Percentiles rank a stretch among this genome's conserved stretches.
phyloP scores from a whole-genome alignment of 2,113 vertebrate species.

The Brachypodius melanocephalos region DNA sequence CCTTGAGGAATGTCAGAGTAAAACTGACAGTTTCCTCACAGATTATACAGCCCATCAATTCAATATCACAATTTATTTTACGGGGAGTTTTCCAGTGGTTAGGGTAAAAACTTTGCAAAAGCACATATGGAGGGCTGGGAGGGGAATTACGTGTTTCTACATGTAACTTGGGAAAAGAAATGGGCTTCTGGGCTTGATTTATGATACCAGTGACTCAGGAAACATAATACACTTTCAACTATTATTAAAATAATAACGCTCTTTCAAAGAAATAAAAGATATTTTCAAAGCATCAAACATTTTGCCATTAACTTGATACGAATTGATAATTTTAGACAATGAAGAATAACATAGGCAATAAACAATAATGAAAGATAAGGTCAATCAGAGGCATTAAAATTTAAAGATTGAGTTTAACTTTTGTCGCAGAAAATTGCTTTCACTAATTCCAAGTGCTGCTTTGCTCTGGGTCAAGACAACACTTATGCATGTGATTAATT shows the following conservation, averaged over 20 bases:
- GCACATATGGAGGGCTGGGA: background rate
- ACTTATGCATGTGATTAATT: background rate
- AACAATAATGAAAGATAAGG: background rate
- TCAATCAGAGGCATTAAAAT: slow-evolving; percentile 5
- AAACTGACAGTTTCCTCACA: slow-evolving; percentile 1
- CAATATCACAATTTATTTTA: slow-evolving; percentile 4
- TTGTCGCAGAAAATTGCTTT: slow-evolving; percentile 5
- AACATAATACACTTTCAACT: background rate
- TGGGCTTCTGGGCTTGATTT: background rate
- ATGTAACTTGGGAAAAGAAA: background rate
- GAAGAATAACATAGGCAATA: background rate
- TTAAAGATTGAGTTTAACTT: background rate
- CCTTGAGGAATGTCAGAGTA: background rate
- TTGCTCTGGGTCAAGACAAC: slow-evolving; percentile 9
- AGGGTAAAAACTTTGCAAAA: background rate
- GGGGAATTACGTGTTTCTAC: background rate
- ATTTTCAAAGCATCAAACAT: background rate
- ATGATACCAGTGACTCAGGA: background rate
- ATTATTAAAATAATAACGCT: background rate
- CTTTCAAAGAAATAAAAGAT: background rate
- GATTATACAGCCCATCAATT: background rate
- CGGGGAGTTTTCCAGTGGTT: background rate
- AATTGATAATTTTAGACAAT: background rate
- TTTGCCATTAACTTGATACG: background rate
- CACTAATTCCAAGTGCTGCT: background rate